Percentiles rank a stretch among this genome's conserved stretches.
Conservation (phyloP, 2,113 vertebrate genomes). For the Centropus bengalensis region DNA sequence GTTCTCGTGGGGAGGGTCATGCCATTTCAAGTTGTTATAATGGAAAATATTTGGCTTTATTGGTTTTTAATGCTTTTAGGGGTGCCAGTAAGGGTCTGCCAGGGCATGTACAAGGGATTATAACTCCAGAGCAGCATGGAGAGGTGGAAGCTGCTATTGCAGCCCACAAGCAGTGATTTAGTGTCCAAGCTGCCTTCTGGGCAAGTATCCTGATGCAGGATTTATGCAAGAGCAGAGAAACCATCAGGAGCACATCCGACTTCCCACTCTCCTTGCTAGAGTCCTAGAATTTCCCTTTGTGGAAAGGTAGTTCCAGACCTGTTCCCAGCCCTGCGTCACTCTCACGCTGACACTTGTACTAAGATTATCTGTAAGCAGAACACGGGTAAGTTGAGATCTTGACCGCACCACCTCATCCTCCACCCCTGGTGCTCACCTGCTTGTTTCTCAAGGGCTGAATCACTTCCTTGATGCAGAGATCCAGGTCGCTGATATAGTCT, state of each 20-base stretch:
- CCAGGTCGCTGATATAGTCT: conserved; percentile 87
- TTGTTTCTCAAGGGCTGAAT: conserved; percentile 86
- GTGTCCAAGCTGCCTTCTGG: not conserved
- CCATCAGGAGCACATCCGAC: not conserved
- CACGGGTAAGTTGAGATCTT: not conserved
- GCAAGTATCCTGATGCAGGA: not conserved
- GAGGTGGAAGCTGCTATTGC: not conserved
- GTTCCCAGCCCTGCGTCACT: fast-evolving
- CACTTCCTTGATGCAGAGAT: conserved; percentile 90
- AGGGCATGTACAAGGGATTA: not conserved
- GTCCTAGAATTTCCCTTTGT: not conserved
- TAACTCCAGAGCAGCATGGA: not conserved
- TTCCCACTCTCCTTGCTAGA: not conserved
- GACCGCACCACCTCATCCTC: not conserved
- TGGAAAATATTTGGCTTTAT: not conserved
- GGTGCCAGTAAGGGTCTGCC: not conserved
- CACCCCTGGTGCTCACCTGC: conserved; percentile 74
- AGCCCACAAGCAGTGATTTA: not conserved
- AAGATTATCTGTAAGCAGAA: not conserved
- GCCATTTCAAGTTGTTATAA: not conserved
- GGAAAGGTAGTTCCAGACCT: fast-evolving
- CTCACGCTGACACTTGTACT: not conserved
- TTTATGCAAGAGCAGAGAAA: not conserved
- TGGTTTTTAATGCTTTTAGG: not conserved
- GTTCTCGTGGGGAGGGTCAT: not conserved